Conservation (phyloP, 2,113 vertebrate species). For the Thermophis baileyi region DNA sequence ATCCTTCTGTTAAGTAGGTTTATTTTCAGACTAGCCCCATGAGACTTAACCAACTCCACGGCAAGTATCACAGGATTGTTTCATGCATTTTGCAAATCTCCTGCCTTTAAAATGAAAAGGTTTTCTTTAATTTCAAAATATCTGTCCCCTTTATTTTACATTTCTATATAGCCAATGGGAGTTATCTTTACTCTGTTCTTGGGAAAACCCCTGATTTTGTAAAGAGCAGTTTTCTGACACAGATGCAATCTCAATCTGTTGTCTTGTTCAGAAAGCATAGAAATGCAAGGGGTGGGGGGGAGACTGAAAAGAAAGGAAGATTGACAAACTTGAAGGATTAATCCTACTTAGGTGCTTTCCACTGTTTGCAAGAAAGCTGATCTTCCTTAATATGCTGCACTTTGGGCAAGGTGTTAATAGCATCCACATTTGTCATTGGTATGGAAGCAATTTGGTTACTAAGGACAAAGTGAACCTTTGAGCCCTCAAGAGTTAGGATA, state of each 20-base stretch:
- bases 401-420: constrained; percentile 59
- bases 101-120: neutral
- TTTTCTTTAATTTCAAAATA: neutral
- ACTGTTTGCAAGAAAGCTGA: constrained; percentile 55
- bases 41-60: neutral
- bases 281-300: constrained; percentile 22
- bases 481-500: neutral
- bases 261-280: constrained; percentile 37
- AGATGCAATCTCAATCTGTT: constrained; percentile 28
- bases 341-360: constrained; percentile 40
- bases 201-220: constrained; percentile 25
- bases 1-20: neutral
- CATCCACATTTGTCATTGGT: constrained; percentile 48
- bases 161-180: constrained; percentile 25
- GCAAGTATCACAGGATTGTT: neutral
- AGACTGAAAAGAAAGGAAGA: constrained; percentile 31
- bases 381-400: constrained; percentile 30
- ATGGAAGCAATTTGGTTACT: constrained; percentile 63
- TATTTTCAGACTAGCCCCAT: neutral
- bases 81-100: neutral
- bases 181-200: constrained; percentile 16
- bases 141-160: neutral
- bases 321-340: constrained; percentile 31
- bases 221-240: constrained; percentile 20
- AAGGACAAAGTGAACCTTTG: constrained; percentile 42